phyloP scores from a whole-genome alignment of 2,888 invertebrate genomes.

The Fabriciana adippe region DNA sequence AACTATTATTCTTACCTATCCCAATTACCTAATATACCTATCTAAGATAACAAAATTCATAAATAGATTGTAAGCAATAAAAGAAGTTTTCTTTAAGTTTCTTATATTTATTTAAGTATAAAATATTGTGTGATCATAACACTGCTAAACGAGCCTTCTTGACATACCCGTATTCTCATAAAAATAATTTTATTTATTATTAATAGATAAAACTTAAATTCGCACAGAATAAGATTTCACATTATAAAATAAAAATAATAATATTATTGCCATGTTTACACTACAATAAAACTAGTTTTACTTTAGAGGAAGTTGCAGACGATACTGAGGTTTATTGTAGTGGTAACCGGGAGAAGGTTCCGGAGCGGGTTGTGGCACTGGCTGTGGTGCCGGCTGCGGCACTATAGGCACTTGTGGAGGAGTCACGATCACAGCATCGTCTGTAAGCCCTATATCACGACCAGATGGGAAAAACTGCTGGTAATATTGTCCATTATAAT shows the following conservation, averaged over 20 bases:
- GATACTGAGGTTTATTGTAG: slow-evolving; percentile 71
- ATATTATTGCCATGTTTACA: neutral
- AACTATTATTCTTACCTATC: too few species aligned
- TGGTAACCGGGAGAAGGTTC: slow-evolving; percentile 59
- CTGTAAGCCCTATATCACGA: slow-evolving; percentile 71
- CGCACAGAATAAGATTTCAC: neutral
- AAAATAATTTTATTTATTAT: neutral
- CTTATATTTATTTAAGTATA: slow-evolving; percentile 7
- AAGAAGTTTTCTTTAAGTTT: neutral
- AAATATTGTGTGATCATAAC: slow-evolving; percentile 23
- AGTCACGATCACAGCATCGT: slow-evolving; percentile 74
- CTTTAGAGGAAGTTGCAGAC: slow-evolving; percentile 69
- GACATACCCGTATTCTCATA: slow-evolving; percentile 27
- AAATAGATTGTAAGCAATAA: neutral
- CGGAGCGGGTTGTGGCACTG: slow-evolving; percentile 48
- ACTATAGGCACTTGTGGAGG: slow-evolving; percentile 67
- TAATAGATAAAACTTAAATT: slow-evolving; percentile 2
- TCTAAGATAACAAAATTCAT: neutral
- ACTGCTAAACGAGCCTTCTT: slow-evolving; percentile 35
- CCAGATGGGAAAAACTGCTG: slow-evolving; percentile 46
- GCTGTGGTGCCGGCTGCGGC: slow-evolving; percentile 47
- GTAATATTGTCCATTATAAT: slow-evolving; percentile 29
- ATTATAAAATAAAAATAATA: slow-evolving; percentile 11
- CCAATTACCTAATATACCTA: neutral
- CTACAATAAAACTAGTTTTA: slow-evolving; percentile 43